Evolutionary conservation across 1,140 invertebrate genomes (phyloP).

Genomic region (Zophobas morio): DNA sequence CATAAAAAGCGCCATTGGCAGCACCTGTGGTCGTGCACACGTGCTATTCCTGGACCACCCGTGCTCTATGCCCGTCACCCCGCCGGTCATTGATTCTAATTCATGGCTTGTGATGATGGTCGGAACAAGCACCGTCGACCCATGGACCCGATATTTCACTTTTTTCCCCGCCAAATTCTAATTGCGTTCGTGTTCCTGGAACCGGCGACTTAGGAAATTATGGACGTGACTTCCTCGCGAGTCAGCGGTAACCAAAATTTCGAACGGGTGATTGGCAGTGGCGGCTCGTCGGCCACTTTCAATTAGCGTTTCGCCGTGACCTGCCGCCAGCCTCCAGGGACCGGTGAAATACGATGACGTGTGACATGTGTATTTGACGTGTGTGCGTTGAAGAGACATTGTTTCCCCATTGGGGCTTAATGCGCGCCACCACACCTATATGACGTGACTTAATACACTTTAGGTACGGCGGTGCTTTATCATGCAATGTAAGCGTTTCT

Average conservation of each 20-base stretch:
- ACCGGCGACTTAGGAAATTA: slow-evolving; percentile 5
- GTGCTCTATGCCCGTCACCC: too few relatives aligned
- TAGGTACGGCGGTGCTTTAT: slow-evolving; percentile 21
- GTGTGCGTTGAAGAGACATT: slow-evolving; percentile 45
- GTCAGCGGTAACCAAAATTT: too few relatives aligned
- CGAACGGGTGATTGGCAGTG: neutral
- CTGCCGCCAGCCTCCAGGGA: slow-evolving; percentile 9
- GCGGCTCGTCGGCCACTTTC: neutral
- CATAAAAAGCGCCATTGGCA: too few relatives aligned
- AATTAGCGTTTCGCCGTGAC: neutral
- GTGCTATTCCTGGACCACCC: too few relatives aligned
- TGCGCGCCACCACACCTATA: slow-evolving; percentile 39
- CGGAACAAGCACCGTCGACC: too few relatives aligned
- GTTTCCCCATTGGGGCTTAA: slow-evolving; percentile 36
- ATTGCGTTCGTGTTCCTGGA: too few relatives aligned
- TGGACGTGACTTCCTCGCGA: slow-evolving; percentile 8
- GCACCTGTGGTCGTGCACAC: too few relatives aligned
- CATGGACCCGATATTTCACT: too few relatives aligned
- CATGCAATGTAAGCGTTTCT: slow-evolving; percentile 47
- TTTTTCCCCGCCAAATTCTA: too few relatives aligned
- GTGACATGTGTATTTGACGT: slow-evolving; percentile 41
- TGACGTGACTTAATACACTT: slow-evolving; percentile 49
- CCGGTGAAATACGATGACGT: slow-evolving; percentile 31
- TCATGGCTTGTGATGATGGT: too few relatives aligned
- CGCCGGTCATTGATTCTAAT: too few relatives aligned